Evolutionary conservation across 1,140 invertebrate species (phyloP), one percentile per base, ranked within the genome.

Genomic region (Trachymyrmex septentrionalis): DNA sequence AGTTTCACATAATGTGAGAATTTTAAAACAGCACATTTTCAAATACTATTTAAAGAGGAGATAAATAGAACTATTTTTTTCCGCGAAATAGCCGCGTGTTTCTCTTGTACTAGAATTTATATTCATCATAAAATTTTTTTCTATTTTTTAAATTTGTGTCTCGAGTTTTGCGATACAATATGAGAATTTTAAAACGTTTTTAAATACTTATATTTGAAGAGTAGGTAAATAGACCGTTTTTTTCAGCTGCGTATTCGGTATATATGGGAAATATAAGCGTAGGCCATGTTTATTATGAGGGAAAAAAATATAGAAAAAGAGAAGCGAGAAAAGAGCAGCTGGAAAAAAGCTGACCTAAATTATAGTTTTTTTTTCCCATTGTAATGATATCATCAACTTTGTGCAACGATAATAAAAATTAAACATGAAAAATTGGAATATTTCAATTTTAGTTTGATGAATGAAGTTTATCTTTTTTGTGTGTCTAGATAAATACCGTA

Each of bases 271-370:
- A 77, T 7, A 77, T 7, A 48, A 66, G 16, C 1, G 44, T 66
- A 66, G 9, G n/a, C 38, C n/a, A 75, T 21, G 14, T 24, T 16
- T n/a, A 27, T 10, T 3, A 16, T 30, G 38, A 63, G 30, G n/a
- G 16, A 7, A n/a, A 64, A 64, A 73, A 21, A 57, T 53, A 75
- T 10, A 66, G 24, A 27, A 9, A 5, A 19, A 16, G 34, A 44
- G 12, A 44, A 7, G 16, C 21, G 12, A 4, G 30, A 30, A 78
- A 53, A 48, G 12, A 24, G 24, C 27, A 53, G 24, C 12, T 50
- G 27, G 19, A 50, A 77, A 44, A 77, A 34, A 48, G 0, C 16
- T 64, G 76, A 76, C 73, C 55, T 61, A 76, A 76, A 76, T 76
- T 76, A 61, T 34, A 24, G 16, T 38, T 24, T 61, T 21, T 27